Evolutionary conservation across 2,797 vertebrate genomes (phyloP).

Genomic region (Trachops cirrhosus): DNA sequence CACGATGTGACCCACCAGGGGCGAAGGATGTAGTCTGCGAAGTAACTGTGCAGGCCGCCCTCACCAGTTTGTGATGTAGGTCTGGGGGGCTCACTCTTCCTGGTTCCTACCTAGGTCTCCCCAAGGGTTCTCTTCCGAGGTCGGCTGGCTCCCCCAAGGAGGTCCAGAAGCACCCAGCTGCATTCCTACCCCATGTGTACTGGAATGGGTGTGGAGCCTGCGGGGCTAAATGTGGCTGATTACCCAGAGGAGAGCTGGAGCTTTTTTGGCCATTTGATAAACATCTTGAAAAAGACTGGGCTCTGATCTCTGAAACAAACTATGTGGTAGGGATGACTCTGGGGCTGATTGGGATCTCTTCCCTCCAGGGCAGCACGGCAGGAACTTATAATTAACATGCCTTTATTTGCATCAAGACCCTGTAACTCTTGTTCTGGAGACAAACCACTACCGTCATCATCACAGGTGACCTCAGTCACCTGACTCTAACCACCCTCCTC

Average conservation of each 20-base stretch:
- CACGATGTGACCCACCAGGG: accelerated
- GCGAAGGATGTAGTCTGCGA: background rate
- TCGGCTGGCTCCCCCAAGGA: background rate
- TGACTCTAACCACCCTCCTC: background rate
- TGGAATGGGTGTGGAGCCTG: background rate
- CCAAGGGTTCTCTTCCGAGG: background rate
- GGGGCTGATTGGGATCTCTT: background rate
- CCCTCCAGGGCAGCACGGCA: too few species aligned
- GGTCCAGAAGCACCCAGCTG: background rate
- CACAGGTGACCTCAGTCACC: background rate
- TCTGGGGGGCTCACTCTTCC: background rate
- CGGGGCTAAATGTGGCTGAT: background rate
- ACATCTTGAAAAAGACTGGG: background rate
- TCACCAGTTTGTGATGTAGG: background rate
- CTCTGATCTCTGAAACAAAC: background rate
- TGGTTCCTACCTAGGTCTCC: background rate
- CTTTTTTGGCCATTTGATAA: background rate
- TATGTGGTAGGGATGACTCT: background rate
- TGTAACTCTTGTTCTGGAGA: background rate
- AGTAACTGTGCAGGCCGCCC: background rate
- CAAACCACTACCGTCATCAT: background rate
- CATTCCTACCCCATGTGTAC: background rate
- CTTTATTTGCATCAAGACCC: background rate
- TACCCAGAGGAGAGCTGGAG: background rate
- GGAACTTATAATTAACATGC: background rate